Evolutionary conservation across 2,113 vertebrate genomes (phyloP), one percentile per base, ranked within the genome.

Genomic region (Cinclus mexicanus): DNA sequence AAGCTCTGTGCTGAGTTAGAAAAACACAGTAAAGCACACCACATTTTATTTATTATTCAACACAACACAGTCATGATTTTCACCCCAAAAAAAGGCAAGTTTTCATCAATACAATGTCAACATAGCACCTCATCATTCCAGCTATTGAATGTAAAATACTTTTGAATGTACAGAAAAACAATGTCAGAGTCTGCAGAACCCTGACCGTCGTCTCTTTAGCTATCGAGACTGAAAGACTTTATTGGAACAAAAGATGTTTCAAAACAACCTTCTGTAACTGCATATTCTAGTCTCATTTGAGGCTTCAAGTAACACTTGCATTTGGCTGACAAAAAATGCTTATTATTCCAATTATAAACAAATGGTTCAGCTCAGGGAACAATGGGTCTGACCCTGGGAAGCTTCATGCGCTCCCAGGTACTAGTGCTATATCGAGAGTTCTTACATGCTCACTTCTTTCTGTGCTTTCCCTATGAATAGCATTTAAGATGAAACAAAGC

Each of bases 281-380:
- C 53, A 53, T 42, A 67, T 42, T 74, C 42, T 61, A 61, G 23
- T 53, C 33, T 61, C 72, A 87, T 87, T 87, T 87, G 59, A 88
- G 39, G 12, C 63, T 90, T 91, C 61, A 72, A 81, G 55, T 83
- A 95, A 37, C 33, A 55, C 22, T 50, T 47, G 21, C 12, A 44
- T 82, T 95, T 87, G 60, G 21, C 52, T 95, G 68, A 78, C 90
- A 79, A 87, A 95, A 90, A 41, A 63, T 23, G 42, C 53, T 87
- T 44, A 47, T 80, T 91, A 87, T 75, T 93, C 83, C 75, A 65
- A 80, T 90, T 95, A 86, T 70, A 80, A 95, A 95, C 21, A 88
- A 89, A 85, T 88, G 46, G 15, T 72, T 94, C 46, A 92, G 60
- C 59, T 70, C 85, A 47, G 57, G 31, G 76, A 94, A 35, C 47